Conservation (phyloP, 1,140 invertebrate genomes). For the Sinella curviseta region DNA sequence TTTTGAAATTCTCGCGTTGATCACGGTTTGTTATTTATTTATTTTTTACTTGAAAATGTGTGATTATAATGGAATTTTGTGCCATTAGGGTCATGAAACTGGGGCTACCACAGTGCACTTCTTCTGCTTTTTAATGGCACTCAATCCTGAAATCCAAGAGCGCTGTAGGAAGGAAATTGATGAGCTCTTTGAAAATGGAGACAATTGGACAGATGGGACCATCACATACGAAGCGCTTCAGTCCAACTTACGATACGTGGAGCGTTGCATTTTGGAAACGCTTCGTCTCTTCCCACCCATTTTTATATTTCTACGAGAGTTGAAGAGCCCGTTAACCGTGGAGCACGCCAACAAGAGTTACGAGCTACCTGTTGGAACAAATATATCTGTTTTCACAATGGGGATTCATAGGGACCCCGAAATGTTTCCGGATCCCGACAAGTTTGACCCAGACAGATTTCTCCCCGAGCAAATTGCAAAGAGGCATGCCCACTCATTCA, state of each 20-base stretch:
- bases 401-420: conserved; percentile 68
- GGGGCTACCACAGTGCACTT: not conserved
- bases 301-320: not conserved
- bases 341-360: not conserved
- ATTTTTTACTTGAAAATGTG: too few species aligned
- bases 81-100: conserved; percentile 8
- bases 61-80: too few species aligned
- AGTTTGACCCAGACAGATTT: conserved; percentile 76
- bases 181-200: conserved; percentile 55
- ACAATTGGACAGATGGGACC: not conserved
- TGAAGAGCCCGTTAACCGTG: not conserved
- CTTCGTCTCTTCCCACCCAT: not conserved
- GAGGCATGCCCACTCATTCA: conserved; percentile 64
- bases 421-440: conserved; percentile 70
- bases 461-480: conserved; percentile 58
- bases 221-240: not conserved
- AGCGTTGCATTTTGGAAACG: not conserved
- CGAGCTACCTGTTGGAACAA: conserved; percentile 55
- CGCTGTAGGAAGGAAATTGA: conserved; percentile 44
- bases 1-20: too few species aligned
- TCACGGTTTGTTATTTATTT: not conserved
- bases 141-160: not conserved
- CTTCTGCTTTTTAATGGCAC: not conserved
- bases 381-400: conserved; percentile 58
- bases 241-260: not conserved